A percentile compares a stretch with the other conserved stretches of the same genome.
These are phyloP conservation scores for Dicyrtoma fusca DNA, from an alignment of 2,888 invertebrate species.

Conservation along the genomic window DNA sequence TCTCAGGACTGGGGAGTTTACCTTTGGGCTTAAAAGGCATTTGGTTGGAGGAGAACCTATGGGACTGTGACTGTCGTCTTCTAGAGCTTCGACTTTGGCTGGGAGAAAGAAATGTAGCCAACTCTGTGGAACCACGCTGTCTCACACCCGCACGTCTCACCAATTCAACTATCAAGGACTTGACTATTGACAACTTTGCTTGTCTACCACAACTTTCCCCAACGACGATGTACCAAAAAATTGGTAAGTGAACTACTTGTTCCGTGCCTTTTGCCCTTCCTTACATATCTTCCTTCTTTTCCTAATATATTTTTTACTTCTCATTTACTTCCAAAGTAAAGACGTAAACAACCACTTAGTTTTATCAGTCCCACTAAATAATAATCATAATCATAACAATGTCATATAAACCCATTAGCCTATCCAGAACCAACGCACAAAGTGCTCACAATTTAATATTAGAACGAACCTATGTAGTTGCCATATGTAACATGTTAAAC, in stretches of 20 bases:
- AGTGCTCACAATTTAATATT: too few species aligned
- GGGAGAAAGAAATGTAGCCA: slow-evolving; percentile 74
- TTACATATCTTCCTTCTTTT: neutral
- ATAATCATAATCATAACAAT: too few species aligned
- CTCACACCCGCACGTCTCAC: slow-evolving; percentile 70
- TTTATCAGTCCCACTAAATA: too few species aligned
- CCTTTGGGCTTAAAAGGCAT: slow-evolving; percentile 79
- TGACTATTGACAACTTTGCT: slow-evolving; percentile 74
- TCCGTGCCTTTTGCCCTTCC: neutral
- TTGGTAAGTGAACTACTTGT: slow-evolving; percentile 61
- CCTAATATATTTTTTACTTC: too few species aligned
- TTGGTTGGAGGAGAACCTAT: slow-evolving; percentile 81
- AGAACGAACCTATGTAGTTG: too few species aligned
- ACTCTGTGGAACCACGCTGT: slow-evolving; percentile 78
- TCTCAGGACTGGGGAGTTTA: slow-evolving; percentile 72
- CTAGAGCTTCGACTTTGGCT: slow-evolving; percentile 78
- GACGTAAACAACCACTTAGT: too few species aligned
- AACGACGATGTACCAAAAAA: slow-evolving; percentile 74
- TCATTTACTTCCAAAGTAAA: too few species aligned
- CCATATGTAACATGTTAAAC: too few species aligned
- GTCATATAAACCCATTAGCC: too few species aligned
- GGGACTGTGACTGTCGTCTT: slow-evolving; percentile 85
- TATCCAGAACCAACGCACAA: too few species aligned
- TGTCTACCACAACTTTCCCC: slow-evolving; percentile 79
- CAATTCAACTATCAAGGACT: slow-evolving; percentile 69